These are phyloP conservation scores for Epizoanthus illoricatus DNA, from an alignment of 92 coral and sea anemone genomes.

Conservation along the genomic window DNA sequence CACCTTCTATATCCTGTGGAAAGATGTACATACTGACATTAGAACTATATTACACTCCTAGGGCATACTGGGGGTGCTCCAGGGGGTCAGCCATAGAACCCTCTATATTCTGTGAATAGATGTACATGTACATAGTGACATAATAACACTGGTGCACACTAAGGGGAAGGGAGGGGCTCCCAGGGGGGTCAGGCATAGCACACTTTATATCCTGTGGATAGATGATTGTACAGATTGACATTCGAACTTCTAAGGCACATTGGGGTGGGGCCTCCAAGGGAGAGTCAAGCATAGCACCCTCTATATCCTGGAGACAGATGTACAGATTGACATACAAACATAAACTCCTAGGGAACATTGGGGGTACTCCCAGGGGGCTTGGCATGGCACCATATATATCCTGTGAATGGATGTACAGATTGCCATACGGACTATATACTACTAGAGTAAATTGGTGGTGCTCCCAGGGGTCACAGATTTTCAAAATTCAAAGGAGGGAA, in stretches of 20 bases:
- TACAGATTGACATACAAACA: background rate
- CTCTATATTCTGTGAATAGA: too few relatives aligned
- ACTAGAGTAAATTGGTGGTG: background rate
- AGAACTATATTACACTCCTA: conserved; percentile 1
- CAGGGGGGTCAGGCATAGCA: too few relatives aligned
- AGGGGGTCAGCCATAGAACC: background rate
- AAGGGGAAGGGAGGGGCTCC: too few relatives aligned
- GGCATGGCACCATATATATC: conserved; percentile 12
- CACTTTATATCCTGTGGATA: conserved; percentile 85
- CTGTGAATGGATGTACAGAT: background rate
- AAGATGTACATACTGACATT: background rate
- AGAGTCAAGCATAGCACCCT: background rate
- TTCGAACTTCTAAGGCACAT: background rate
- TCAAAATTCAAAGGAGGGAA: too few relatives aligned
- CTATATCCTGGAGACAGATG: conserved; percentile 13
- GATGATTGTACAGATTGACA: background rate
- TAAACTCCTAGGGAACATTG: conserved; percentile 1
- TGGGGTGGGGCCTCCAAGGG: background rate
- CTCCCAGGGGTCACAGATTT: background rate
- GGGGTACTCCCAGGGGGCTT: background rate
- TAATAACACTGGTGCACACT: too few relatives aligned
- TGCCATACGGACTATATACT: background rate
- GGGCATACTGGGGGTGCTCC: conserved; percentile 1
- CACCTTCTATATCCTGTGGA: conserved; percentile 90
- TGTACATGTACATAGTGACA: too few relatives aligned